Conservation (phyloP, 2,888 invertebrate species). For the Aproaerema taeniolella region DNA sequence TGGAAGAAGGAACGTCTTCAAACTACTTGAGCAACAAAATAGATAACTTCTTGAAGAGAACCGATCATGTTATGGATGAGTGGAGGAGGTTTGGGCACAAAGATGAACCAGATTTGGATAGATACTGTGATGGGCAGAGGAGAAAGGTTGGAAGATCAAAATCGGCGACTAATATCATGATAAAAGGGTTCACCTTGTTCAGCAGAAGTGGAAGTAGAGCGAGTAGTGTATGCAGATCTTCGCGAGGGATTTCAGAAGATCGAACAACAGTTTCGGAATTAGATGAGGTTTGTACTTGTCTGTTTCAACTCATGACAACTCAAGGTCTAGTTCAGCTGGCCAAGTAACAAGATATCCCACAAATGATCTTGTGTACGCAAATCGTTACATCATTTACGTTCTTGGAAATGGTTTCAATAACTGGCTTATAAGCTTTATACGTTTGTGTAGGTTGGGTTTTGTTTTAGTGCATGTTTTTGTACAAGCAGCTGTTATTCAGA, state of each 20-base stretch:
- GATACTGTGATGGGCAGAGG: conserved; percentile 49
- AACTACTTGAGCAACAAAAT: conserved; percentile 86
- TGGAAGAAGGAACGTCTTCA: conserved; percentile 87
- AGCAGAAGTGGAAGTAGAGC: conserved; percentile 74
- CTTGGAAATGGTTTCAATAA: no score
- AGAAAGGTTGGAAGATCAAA: conserved; percentile 79
- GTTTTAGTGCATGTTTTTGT: no score
- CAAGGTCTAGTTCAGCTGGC: no score
- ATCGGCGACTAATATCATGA: conserved; percentile 89
- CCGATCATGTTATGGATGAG: conserved; percentile 93
- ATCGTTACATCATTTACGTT: no score
- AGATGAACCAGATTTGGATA: conserved; percentile 61
- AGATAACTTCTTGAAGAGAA: conserved; percentile 86
- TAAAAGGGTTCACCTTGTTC: conserved; percentile 87
- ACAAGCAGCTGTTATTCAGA: no score
- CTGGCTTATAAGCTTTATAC: no score
- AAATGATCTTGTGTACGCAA: no score
- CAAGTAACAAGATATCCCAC: no score
- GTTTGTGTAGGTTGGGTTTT: no score
- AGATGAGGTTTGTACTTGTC: conserved; percentile 79
- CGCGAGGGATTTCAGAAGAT: conserved; percentile 79
- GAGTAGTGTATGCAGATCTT: conserved; percentile 70
- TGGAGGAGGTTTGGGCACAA: conserved; percentile 85
- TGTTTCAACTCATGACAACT: no score
- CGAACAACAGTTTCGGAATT: conserved; percentile 80